A percentile compares a stretch with the other conserved stretches of the same genome.
These are phyloP conservation scores for Eulemur mongoz DNA, from an alignment of 2,797 vertebrate species.

Conservation along the genomic window DNA sequence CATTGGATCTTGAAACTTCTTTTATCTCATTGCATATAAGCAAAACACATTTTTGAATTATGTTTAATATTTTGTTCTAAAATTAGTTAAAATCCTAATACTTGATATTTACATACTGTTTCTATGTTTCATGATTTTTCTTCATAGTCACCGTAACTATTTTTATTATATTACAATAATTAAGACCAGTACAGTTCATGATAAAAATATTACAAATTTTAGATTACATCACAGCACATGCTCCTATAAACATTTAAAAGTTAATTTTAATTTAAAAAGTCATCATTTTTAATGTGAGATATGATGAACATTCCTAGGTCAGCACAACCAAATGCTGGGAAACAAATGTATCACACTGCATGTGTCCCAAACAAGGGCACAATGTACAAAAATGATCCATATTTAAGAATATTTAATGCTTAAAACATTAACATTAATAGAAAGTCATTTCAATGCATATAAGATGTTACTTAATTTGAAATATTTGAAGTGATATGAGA, in stretches of 20 bases:
- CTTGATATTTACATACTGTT: too few relatives aligned
- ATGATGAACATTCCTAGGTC: slow-evolving; percentile 90
- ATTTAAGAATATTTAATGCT: slow-evolving; percentile 34
- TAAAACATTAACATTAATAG: slow-evolving; percentile 6
- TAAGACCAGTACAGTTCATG: slow-evolving; percentile 96
- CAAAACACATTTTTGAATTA: too few relatives aligned
- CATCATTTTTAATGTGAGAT: slow-evolving; percentile 90
- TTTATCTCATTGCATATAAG: too few relatives aligned
- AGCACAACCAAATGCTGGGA: slow-evolving; percentile 87
- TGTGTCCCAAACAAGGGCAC: too few relatives aligned
- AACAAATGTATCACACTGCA: slow-evolving; percentile 89
- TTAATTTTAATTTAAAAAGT: slow-evolving; percentile 89
- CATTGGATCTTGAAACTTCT: too few relatives aligned
- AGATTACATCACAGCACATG: slow-evolving; percentile 92
- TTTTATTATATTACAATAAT: slow-evolving; percentile 98
- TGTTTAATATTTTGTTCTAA: too few relatives aligned
- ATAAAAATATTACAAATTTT: slow-evolving; percentile 91
- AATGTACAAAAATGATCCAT: neutral
- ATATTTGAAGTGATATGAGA: slow-evolving; percentile 26
- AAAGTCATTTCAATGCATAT: neutral
- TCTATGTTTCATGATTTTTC: too few relatives aligned
- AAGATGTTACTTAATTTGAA: slow-evolving; percentile 49
- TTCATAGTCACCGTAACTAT: slow-evolving; percentile 83
- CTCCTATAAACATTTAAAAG: slow-evolving; percentile 90
- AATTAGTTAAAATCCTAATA: too few relatives aligned